Percentiles rank a stretch among this genome's conserved stretches.
phyloP scores from a whole-genome alignment of 2,113 vertebrate genomes.

The Corydoras sp. region DNA sequence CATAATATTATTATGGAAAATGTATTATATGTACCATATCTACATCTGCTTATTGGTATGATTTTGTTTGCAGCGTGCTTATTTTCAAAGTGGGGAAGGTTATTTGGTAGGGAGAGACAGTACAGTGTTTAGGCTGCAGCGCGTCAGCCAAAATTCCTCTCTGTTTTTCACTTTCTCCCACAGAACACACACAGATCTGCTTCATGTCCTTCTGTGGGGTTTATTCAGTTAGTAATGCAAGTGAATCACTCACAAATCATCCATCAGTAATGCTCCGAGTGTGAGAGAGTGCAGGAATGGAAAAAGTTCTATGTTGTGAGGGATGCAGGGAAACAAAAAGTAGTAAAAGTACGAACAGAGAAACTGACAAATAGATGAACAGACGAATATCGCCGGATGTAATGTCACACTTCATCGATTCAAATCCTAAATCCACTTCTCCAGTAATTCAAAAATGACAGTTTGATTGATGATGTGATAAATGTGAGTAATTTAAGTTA shows the following conservation, averaged over 20 bases:
- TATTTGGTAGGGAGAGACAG: background rate
- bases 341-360: background rate
- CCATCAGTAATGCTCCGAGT: no score
- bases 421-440: background rate
- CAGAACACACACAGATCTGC: background rate
- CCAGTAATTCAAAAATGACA: background rate
- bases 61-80: no score
- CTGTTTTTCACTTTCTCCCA: background rate
- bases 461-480: background rate
- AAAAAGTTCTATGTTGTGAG: no score
- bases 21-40: no score
- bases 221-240: background rate
- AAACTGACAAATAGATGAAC: background rate
- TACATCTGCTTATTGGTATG: no score
- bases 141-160: background rate
- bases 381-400: no score
- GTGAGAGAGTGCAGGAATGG: no score
- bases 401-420: background rate
- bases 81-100: no score
- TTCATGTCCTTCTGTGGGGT: background rate
- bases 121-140: background rate
- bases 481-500: background rate
- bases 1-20: no score
- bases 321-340: background rate
- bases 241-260: no score